A percentile compares a stretch with the other conserved stretches of the same genome.
Evolutionary conservation across 2,797 vertebrate genomes (phyloP).

Genomic region (Macropodus opercularis): DNA sequence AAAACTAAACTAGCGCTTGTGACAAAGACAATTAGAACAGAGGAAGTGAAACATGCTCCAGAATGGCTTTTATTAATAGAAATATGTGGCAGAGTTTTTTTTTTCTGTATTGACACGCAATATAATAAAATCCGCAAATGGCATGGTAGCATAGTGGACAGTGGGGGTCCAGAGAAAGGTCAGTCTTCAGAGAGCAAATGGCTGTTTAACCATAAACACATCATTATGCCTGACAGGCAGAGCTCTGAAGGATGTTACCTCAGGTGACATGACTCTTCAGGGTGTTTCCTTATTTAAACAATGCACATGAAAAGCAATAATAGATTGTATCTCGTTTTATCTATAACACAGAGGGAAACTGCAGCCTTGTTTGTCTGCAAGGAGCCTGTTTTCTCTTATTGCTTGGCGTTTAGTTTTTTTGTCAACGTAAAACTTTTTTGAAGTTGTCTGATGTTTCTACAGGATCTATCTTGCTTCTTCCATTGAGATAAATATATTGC

Average conservation of each 20-base stretch:
- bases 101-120: slow-evolving; percentile 34
- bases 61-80: slow-evolving; percentile 54
- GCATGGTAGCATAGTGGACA: slow-evolving; percentile 18
- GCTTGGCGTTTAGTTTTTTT: background rate
- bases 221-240: slow-evolving; percentile 19
- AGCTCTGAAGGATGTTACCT: slow-evolving; percentile 50
- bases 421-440: background rate
- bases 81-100: slow-evolving; percentile 18
- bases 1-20: slow-evolving; percentile 9
- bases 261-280: slow-evolving; percentile 40
- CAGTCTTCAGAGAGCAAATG: slow-evolving; percentile 64
- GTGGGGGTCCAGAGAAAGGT: slow-evolving; percentile 64
- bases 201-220: slow-evolving; percentile 74
- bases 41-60: slow-evolving; percentile 69
- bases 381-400: background rate
- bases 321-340: slow-evolving; percentile 9
- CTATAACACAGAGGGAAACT: slow-evolving; percentile 1
- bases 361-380: background rate
- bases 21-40: slow-evolving; percentile 23
- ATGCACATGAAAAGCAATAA: slow-evolving; percentile 2
- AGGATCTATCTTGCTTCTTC: background rate
- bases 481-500: background rate
- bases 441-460: background rate
- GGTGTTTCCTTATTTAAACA: slow-evolving; percentile 32
- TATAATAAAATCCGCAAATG: slow-evolving; percentile 17